phyloP scores from a whole-genome alignment of 2,113 vertebrate species.

The Ariopsis seemanni region DNA sequence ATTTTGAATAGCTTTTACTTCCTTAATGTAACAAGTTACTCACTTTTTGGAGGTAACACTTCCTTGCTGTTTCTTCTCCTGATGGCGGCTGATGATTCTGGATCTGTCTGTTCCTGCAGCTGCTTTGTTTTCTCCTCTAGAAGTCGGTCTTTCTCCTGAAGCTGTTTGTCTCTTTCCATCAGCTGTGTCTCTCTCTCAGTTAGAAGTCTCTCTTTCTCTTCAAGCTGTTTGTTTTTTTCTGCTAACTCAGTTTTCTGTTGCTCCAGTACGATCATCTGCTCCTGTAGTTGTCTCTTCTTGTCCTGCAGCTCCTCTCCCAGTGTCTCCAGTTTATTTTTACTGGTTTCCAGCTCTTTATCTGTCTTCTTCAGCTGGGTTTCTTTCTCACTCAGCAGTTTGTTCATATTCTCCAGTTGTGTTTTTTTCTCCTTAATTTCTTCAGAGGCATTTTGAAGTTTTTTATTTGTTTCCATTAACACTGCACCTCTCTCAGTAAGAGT shows the following conservation, averaged over 20 bases:
- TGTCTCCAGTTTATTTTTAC: background rate
- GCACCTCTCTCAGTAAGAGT: background rate
- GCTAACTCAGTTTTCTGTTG: background rate
- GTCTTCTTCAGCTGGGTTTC: background rate
- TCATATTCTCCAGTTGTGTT: background rate
- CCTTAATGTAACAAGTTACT: background rate
- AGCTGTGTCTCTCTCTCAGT: too few relatives aligned
- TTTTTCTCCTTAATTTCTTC: background rate
- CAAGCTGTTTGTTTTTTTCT: conserved; percentile 25
- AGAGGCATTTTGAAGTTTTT: background rate
- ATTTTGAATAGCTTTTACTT: background rate
- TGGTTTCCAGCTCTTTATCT: conserved; percentile 10
- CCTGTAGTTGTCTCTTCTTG: too few relatives aligned
- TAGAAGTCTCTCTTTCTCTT: conserved; percentile 4
- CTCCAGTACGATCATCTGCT: too few relatives aligned
- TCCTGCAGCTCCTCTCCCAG: too few relatives aligned
- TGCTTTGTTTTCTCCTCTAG: background rate
- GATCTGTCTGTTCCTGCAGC: background rate
- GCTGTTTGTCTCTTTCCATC: background rate
- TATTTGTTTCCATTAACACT: background rate
- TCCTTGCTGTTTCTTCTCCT: background rate
- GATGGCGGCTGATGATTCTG: background rate
- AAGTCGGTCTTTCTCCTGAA: background rate
- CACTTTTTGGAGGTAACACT: fast-evolving
- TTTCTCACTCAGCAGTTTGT: background rate